Percentiles rank a stretch among this genome's conserved stretches.
Evolutionary conservation across 2,888 invertebrate genomes (phyloP).

Genomic region (Pseudolycoriella hygida): DNA sequence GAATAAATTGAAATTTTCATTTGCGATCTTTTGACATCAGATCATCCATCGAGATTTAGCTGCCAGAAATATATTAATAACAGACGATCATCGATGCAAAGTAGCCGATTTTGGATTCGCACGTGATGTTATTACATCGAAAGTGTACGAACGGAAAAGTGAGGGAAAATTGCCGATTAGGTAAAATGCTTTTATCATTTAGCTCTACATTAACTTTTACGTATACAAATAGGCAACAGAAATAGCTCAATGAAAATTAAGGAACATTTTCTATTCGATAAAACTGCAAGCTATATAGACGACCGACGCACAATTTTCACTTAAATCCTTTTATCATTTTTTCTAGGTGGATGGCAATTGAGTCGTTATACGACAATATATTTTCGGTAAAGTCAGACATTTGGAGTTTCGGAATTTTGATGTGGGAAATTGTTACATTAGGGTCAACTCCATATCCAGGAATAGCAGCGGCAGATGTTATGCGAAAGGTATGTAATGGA

Average conservation of each 20-base stretch:
- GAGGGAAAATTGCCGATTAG: conserved; percentile 61
- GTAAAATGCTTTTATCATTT: conserved; percentile 20
- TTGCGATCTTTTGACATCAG: conserved; percentile 26
- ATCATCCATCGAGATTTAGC: conserved; percentile 83
- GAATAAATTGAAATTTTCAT: neutral
- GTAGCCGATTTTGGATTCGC: conserved; percentile 92
- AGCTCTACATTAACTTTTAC: conserved; percentile 1
- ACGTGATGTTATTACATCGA: conserved; percentile 72
- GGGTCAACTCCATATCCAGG: conserved; percentile 93
- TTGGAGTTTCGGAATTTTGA: conserved; percentile 87
- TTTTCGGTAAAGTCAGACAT: conserved; percentile 89
- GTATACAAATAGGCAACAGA: too few relatives aligned
- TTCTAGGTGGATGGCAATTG: conserved; percentile 88
- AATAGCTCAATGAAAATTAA: too few relatives aligned
- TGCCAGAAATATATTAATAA: conserved; percentile 72
- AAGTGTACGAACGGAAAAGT: conserved; percentile 74
- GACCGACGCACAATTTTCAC: neutral
- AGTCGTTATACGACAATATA: conserved; percentile 83
- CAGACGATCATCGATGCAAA: conserved; percentile 52
- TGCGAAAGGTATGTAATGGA: conserved; percentile 48
- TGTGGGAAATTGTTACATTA: conserved; percentile 92
- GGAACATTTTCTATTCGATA: too few relatives aligned
- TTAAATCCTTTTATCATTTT: neutral
- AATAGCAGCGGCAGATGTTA: conserved; percentile 76
- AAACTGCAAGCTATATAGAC: too few relatives aligned